These are phyloP conservation scores for Drosophila algonquin DNA, from an alignment of 2,888 invertebrate genomes.

Conservation along the genomic window DNA sequence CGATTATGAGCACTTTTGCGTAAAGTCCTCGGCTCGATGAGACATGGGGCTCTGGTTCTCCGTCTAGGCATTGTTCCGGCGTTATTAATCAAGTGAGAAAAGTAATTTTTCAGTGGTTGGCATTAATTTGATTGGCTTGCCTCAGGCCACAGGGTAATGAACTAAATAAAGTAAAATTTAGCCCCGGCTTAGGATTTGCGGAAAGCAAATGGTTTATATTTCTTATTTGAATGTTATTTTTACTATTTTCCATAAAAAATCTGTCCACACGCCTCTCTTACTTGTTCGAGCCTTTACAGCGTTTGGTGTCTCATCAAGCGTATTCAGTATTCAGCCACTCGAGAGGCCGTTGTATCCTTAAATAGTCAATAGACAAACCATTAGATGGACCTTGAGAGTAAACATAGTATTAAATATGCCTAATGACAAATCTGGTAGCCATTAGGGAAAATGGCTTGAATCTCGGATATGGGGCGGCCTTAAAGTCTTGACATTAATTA, in stretches of 20 bases:
- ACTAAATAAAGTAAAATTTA: slow-evolving; percentile 46
- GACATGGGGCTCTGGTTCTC: background rate
- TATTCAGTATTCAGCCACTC: background rate
- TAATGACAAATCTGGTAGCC: slow-evolving; percentile 41
- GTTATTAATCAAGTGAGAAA: slow-evolving; percentile 48
- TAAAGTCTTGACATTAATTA: slow-evolving; percentile 48
- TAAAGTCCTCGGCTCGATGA: background rate
- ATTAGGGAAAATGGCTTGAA: slow-evolving; percentile 34
- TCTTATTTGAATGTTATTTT: background rate
- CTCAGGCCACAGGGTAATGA: slow-evolving; percentile 41
- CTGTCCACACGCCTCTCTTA: background rate
- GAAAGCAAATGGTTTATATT: background rate
- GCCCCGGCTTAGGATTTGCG: slow-evolving; percentile 1
- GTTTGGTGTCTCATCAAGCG: slow-evolving; percentile 12
- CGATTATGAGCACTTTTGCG: slow-evolving; percentile 40
- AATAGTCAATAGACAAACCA: slow-evolving; percentile 13
- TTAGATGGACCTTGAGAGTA: slow-evolving; percentile 11
- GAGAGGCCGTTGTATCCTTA: background rate
- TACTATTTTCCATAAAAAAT: background rate
- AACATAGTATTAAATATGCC: slow-evolving; percentile 41
- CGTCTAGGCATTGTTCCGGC: slow-evolving; percentile 18
- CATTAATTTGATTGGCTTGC: slow-evolving; percentile 9
- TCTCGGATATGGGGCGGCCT: background rate
- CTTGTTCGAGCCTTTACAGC: background rate
- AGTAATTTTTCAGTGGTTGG: slow-evolving; percentile 47